Evolutionary conservation across 2,888 invertebrate species (phyloP).

Genomic region (Oligia fasciuncula): DNA sequence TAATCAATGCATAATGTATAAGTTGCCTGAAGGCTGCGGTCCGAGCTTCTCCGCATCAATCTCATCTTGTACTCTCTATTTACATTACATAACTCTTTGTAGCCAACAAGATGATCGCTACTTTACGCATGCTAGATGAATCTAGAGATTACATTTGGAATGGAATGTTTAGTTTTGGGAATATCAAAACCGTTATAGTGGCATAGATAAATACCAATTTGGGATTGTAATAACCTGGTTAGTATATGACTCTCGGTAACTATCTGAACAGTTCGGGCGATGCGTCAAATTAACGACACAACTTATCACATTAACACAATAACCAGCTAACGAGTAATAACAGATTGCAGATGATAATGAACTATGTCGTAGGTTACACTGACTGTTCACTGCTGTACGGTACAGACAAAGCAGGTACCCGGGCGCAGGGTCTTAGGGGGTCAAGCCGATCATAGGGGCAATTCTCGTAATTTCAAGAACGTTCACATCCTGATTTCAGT

Average conservation of each 20-base stretch:
- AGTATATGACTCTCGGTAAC: background rate
- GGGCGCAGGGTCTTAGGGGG: too few species aligned
- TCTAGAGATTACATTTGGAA: background rate
- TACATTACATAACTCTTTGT: conserved; percentile 45
- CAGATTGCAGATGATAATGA: conserved; percentile 11
- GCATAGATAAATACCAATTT: background rate
- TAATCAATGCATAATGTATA: background rate
- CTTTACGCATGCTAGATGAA: too few species aligned
- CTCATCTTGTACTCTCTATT: conserved; percentile 26
- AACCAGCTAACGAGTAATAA: conserved; percentile 2
- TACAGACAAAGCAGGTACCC: background rate
- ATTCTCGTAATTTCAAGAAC: too few species aligned
- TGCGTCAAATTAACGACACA: conserved; percentile 66
- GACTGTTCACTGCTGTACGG: background rate
- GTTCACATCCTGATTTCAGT: too few species aligned
- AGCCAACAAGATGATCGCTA: too few species aligned
- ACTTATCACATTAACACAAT: conserved; percentile 51
- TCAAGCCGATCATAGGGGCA: too few species aligned
- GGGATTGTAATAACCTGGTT: background rate
- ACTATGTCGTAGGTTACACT: background rate
- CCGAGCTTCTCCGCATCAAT: background rate
- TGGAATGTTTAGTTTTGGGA: background rate
- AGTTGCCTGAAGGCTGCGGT: background rate
- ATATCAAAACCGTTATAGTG: background rate
- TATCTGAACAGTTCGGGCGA: conserved; percentile 35